These are phyloP conservation scores for Poecilia latipinna DNA, from an alignment of 2,113 vertebrate species.

Conservation along the genomic window DNA sequence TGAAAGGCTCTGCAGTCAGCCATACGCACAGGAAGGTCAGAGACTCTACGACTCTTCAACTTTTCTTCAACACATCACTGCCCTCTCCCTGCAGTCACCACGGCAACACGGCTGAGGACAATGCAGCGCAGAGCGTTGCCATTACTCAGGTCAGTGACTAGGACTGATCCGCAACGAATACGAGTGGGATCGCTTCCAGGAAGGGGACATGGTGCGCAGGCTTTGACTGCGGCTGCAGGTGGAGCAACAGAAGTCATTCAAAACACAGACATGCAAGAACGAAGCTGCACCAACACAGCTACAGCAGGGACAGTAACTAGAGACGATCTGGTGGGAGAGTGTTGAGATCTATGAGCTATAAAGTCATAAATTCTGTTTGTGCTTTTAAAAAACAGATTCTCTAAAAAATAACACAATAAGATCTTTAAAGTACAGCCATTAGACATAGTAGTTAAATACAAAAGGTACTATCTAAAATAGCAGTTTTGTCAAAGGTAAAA, in stretches of 20 bases:
- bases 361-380: neutral
- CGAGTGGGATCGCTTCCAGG: slow-evolving; percentile 52
- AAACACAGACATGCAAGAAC: slow-evolving; percentile 7
- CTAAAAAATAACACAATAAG: neutral
- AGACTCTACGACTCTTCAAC: slow-evolving; percentile 53
- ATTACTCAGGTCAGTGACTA: slow-evolving; percentile 71
- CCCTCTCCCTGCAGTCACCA: slow-evolving; percentile 61
- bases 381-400: neutral
- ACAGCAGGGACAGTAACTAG: slow-evolving; percentile 2
- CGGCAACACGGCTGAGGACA: slow-evolving; percentile 67
- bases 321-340: neutral
- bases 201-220: neutral
- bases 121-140: slow-evolving; percentile 55
- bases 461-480: neutral
- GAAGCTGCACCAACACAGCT: slow-evolving; percentile 23
- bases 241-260: slow-evolving; percentile 6
- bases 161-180: slow-evolving; percentile 57
- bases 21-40: slow-evolving; percentile 63
- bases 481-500: too few relatives aligned
- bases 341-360: neutral
- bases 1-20: slow-evolving; percentile 46
- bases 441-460: neutral
- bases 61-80: slow-evolving; percentile 50
- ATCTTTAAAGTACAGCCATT: neutral
- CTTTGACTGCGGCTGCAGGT: slow-evolving; percentile 24